Percentiles rank a stretch among this genome's conserved stretches.
phyloP scores from a whole-genome alignment of 2,888 invertebrate species.

The Cepaea hortensis region DNA sequence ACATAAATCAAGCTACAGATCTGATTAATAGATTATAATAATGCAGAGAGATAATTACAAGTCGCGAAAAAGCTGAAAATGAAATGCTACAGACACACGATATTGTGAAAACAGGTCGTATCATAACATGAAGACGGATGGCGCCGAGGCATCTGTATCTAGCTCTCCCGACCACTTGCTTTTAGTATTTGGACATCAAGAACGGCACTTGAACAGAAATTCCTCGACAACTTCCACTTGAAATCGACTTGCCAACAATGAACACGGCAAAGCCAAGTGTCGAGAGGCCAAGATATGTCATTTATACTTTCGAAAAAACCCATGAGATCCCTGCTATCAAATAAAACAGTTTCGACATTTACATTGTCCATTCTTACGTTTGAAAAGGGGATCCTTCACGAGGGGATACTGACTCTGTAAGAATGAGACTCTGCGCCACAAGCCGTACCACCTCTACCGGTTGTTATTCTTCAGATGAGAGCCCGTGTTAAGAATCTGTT shows the following conservation, averaged over 20 bases:
- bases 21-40: too few species aligned
- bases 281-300: background rate
- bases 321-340: background rate
- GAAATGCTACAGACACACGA: too few species aligned
- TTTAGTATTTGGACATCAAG: background rate
- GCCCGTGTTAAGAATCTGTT: background rate
- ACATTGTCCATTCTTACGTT: background rate
- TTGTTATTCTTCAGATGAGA: background rate
- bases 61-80: too few species aligned
- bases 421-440: background rate
- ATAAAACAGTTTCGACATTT: constrained; percentile 3
- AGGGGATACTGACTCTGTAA: background rate
- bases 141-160: too few species aligned
- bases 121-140: too few species aligned
- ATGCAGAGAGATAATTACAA: too few species aligned
- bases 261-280: background rate
- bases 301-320: background rate
- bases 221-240: background rate
- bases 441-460: background rate
- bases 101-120: too few species aligned
- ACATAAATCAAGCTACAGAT: too few species aligned
- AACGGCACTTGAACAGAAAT: background rate
- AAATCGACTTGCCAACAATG: constrained; percentile 7
- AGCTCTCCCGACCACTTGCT: background rate
- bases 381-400: background rate